These are phyloP conservation scores for Archaeoteleia sp. DNA, from an alignment of 2,888 invertebrate genomes.

Conservation along the genomic window DNA sequence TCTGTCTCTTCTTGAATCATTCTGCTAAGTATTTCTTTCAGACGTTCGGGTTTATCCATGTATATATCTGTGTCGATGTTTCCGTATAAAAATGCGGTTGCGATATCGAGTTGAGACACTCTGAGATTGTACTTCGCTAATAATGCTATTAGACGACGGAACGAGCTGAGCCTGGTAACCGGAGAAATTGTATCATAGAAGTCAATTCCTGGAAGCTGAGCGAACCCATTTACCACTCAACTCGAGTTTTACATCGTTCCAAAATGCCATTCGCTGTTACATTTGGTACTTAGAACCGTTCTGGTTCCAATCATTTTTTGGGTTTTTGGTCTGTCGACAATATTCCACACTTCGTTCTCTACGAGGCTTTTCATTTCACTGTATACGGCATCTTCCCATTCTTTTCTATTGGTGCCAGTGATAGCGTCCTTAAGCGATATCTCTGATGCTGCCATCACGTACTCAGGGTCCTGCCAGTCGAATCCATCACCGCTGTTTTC, in stretches of 20 bases:
- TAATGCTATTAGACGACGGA: slow-evolving; percentile 43
- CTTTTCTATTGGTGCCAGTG: slow-evolving; percentile 6
- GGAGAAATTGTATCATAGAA: slow-evolving; percentile 52
- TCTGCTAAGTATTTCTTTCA: slow-evolving; percentile 13
- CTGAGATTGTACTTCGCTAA: slow-evolving; percentile 39
- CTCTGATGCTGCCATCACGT: slow-evolving; percentile 8
- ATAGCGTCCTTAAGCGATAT: slow-evolving; percentile 6
- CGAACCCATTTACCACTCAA: slow-evolving; percentile 36
- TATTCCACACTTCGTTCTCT: slow-evolving; percentile 15
- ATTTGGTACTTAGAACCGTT: slow-evolving; percentile 28
- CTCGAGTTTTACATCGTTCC: slow-evolving; percentile 26
- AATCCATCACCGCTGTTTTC: not conserved
- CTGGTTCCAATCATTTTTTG: slow-evolving; percentile 30
- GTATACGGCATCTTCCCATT: slow-evolving; percentile 14
- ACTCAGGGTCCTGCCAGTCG: slow-evolving; percentile 1
- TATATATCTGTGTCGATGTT: slow-evolving; percentile 24
- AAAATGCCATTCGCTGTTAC: slow-evolving; percentile 2
- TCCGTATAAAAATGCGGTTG: slow-evolving; percentile 57
- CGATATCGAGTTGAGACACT: slow-evolving; percentile 54
- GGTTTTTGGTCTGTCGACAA: slow-evolving; percentile 2
- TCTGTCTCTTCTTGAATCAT: no score
- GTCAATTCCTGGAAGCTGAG: slow-evolving; percentile 39
- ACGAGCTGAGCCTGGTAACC: slow-evolving; percentile 46
- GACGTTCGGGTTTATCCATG: slow-evolving; percentile 49
- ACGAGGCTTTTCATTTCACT: slow-evolving; percentile 11